Base-by-base conservation (phyloP, 2,888 invertebrate species). In the Fragum sueziense region DNA sequence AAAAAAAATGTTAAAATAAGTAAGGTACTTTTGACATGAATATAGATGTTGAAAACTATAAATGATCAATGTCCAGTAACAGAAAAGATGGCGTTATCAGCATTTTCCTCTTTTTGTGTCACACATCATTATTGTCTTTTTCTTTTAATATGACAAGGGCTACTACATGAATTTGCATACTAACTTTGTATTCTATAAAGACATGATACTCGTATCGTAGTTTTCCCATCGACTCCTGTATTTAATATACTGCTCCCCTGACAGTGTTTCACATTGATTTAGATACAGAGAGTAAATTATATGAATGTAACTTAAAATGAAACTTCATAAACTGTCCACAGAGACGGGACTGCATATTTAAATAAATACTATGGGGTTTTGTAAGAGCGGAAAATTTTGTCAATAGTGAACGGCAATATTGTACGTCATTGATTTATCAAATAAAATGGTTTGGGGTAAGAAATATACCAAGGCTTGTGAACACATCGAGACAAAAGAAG, bases 221-320 rank as follows among this genome's bases (percentile, higher is more conserved):
- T 47, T 17, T n/a, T 47, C 47, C 2, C n/a, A 1, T 20, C 47
- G 47, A n/a, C 11, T 11, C 25, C 25, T 61, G 17, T 62, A 37
- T 62, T 62, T 34, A 34, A 62, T 62, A 29, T 62, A 34, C 62
- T 34, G 31, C 34, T 62, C 62, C 62, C 62, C 37, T 17, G 62
- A 25, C n/a, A 22, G 20, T 62, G 9, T 62, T 62, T 34, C 34
- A 37, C 62, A 62, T 62, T 62, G 62, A 62, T 62, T 62, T 62
- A 62, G 62, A 25, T 31, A 62, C 33, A 6, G 59, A 22, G 62
- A 6, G n/a, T 62, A 37, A n/a, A 62, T 62, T 62, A 37, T 37
- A 62, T 37, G 33, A 27, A 11, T 34, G 62, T 62, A 62, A 62
- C 34, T 34, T 37, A 62, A 34, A 62, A 62, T 34, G 37, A 62